Base-by-base conservation (phyloP, 2,888 invertebrate species). In the Tyria jacobaeae region DNA sequence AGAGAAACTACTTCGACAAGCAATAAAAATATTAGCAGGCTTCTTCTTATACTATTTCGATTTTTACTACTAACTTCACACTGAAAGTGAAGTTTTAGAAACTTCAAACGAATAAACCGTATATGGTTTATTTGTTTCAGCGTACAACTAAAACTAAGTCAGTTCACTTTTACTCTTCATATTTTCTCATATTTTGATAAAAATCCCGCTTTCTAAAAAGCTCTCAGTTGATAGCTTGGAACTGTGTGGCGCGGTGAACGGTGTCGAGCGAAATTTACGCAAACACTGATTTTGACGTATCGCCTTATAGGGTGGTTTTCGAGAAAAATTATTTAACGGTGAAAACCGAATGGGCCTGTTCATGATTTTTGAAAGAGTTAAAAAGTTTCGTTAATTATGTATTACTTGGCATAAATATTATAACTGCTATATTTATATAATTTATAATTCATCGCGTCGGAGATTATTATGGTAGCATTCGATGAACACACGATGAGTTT, bases 231-330 rank as follows among this genome's bases (percentile, higher is more conserved):
- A 54, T 68, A 62, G 69, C 80, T 80, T 71, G 62, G 41, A 60
- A 35, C 57, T 34, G 60, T 60, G 64, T 70, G 55, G 68, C 80
- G 79, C 76, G 80, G 84, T 81, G 82, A 78, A 81, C 81, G 80
- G 82, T 73, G 80, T 81, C 77, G 78, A 80, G 82, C 78, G 63
- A 85, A 89, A 89, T 89, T 89, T 88, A 87, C 86, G 85, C 83
- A 84, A 87, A 88, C 89, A 89, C 89, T 90, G 90, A 90, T 90
- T 90, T 89, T 90, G 91, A 91, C 89, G 88, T 89, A 89, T 89
- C 87, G 88, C 81, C 88, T 86, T 86, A 81, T 83, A 81, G 85
- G 80, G 81, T 73, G 76, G 80, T 80, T 75, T 70, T 64, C 70
- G 69, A 88, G 89, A 90, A 89, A 89, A 88, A 90, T 90, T 82